Conservation (phyloP, 2,113 vertebrate species). For the Petaurus breviceps region DNA sequence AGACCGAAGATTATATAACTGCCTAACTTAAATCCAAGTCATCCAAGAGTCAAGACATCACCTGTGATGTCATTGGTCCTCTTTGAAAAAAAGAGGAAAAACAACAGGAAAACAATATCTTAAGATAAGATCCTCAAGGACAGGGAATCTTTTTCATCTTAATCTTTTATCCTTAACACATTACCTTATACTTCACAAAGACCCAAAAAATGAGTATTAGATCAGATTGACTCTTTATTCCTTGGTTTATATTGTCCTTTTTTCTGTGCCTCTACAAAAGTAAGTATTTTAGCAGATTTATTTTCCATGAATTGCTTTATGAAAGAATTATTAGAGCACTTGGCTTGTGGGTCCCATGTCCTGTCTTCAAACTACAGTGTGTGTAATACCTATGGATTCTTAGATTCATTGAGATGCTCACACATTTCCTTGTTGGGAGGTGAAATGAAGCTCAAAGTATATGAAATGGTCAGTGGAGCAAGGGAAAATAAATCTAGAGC, state of each 20-base stretch:
- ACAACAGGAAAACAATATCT: not conserved
- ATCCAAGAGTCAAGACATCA: too few species aligned
- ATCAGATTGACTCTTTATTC: not conserved
- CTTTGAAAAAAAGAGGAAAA: not conserved
- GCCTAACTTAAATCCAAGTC: too few species aligned
- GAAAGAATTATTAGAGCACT: not conserved
- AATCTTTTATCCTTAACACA: not conserved
- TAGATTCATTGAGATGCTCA: not conserved
- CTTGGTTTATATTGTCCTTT: not conserved
- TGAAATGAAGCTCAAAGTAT: slow-evolving; percentile 27
- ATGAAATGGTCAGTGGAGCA: slow-evolving; percentile 17
- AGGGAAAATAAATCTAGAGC: slow-evolving; percentile 26
- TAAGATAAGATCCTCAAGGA: not conserved
- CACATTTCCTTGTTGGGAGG: not conserved
- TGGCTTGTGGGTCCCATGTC: not conserved
- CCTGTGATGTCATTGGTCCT: too few species aligned
- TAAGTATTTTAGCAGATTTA: not conserved
- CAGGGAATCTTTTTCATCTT: not conserved
- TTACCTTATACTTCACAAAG: not conserved
- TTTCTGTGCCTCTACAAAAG: not conserved
- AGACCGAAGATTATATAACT: too few species aligned
- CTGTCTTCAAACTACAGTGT: not conserved
- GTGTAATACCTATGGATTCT: not conserved
- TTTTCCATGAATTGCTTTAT: not conserved
- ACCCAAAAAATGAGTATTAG: not conserved